phyloP scores from a whole-genome alignment of 2,113 vertebrate species.

The Phalacrocorax aristotelis region DNA sequence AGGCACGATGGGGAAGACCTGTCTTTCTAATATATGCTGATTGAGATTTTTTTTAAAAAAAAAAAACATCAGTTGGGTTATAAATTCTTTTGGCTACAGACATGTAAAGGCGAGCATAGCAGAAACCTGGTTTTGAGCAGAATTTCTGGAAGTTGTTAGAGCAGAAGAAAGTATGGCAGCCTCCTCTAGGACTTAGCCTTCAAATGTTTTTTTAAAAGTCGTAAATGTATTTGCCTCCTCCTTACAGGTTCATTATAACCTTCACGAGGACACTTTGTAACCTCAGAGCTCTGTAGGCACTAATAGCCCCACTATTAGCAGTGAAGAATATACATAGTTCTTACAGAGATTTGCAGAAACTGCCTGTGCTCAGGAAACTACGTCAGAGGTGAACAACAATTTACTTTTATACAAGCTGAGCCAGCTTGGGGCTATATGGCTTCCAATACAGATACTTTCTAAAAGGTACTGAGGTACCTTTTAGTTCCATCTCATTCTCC shows the following conservation, averaged over 20 bases:
- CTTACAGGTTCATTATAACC: background rate
- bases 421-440: background rate
- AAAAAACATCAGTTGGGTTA: background rate
- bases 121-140: background rate
- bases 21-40: background rate
- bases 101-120: background rate
- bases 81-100: background rate
- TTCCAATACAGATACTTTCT: background rate
- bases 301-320: background rate
- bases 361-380: background rate
- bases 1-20: background rate
- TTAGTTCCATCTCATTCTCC: background rate
- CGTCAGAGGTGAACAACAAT: background rate
- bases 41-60: too few relatives aligned
- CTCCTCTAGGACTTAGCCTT: background rate
- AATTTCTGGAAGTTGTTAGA: background rate
- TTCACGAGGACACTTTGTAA: background rate
- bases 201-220: background rate
- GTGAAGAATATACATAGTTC: background rate
- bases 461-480: background rate
- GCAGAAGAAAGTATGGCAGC: background rate
- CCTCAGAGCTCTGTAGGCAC: background rate
- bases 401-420: background rate
- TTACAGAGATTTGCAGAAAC: background rate
- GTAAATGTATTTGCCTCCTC: background rate